These are phyloP conservation scores for Anthoscopus minutus DNA, from an alignment of 2,113 vertebrate genomes.

Conservation along the genomic window DNA sequence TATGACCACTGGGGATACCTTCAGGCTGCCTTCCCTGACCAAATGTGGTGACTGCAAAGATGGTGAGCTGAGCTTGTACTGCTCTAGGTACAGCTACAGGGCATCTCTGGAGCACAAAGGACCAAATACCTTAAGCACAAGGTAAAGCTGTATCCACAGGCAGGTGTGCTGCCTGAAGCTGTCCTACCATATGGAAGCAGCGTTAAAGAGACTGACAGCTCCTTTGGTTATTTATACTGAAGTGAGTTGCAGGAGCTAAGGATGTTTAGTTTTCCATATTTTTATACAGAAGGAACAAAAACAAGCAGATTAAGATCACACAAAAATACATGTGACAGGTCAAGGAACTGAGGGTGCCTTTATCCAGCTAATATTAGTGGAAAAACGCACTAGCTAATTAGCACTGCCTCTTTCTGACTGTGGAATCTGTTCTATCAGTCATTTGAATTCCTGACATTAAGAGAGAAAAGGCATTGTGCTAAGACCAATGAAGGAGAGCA, in stretches of 20 bases:
- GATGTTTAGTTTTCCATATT: not conserved
- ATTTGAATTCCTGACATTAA: not conserved
- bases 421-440: not conserved
- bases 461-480: not conserved
- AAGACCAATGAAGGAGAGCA: not conserved
- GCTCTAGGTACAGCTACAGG: not conserved
- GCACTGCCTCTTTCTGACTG: not conserved
- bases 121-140: not conserved
- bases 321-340: not conserved
- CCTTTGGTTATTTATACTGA: not conserved
- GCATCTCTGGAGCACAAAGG: not conserved
- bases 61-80: not conserved
- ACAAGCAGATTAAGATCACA: not conserved
- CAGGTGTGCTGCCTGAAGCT: not conserved
- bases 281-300: not conserved
- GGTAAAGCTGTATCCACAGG: not conserved
- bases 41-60: not conserved
- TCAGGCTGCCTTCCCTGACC: not conserved
- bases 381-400: not conserved
- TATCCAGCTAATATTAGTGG: not conserved
- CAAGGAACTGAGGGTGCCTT: not conserved
- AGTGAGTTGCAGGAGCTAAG: not conserved
- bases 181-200: not conserved
- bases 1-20: not conserved
- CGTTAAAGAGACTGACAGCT: not conserved